Evolutionary conservation across 1,140 invertebrate genomes (phyloP).

Genomic region (Hermatobates lingyangjiaoensis): DNA sequence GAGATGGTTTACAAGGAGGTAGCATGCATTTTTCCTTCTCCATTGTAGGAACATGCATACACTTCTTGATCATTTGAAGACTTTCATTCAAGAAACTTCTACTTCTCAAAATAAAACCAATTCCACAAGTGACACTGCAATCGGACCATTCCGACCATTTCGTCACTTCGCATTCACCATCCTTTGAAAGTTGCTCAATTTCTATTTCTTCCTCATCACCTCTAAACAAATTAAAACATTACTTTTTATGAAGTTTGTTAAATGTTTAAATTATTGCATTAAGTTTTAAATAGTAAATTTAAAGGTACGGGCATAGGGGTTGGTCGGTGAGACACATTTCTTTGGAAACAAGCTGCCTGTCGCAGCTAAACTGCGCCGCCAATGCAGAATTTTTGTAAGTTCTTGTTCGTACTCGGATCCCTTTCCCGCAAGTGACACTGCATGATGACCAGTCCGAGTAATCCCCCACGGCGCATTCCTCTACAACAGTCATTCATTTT

Average conservation of each 20-base stretch:
- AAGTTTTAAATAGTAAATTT: background rate
- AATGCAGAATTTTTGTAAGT: slow-evolving; percentile 1
- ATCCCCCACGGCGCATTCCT: slow-evolving; percentile 25
- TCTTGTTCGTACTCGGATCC: slow-evolving; percentile 27
- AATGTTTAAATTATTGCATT: background rate
- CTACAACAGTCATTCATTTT: no score
- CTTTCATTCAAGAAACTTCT: slow-evolving; percentile 29
- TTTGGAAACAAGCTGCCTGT: slow-evolving; percentile 60
- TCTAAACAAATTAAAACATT: background rate
- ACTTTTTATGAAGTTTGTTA: background rate
- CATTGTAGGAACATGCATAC: slow-evolving; percentile 42
- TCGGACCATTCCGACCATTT: slow-evolving; percentile 63
- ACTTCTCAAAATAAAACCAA: slow-evolving; percentile 47
- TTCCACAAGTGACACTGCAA: slow-evolving; percentile 64
- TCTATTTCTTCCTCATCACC: slow-evolving; percentile 3
- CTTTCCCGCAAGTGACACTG: slow-evolving; percentile 75
- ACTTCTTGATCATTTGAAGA: slow-evolving; percentile 51
- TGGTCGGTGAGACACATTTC: slow-evolving; percentile 66
- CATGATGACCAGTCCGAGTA: slow-evolving; percentile 52
- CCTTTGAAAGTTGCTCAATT: slow-evolving; percentile 19
- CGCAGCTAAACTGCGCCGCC: slow-evolving; percentile 30
- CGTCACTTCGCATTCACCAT: slow-evolving; percentile 44
- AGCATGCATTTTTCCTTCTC: slow-evolving; percentile 59
- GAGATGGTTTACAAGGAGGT: slow-evolving; percentile 31
- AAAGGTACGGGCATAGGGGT: slow-evolving; percentile 34